Base-by-base conservation (phyloP, 2,113 vertebrate species). In the Steatornis caripensis region DNA sequence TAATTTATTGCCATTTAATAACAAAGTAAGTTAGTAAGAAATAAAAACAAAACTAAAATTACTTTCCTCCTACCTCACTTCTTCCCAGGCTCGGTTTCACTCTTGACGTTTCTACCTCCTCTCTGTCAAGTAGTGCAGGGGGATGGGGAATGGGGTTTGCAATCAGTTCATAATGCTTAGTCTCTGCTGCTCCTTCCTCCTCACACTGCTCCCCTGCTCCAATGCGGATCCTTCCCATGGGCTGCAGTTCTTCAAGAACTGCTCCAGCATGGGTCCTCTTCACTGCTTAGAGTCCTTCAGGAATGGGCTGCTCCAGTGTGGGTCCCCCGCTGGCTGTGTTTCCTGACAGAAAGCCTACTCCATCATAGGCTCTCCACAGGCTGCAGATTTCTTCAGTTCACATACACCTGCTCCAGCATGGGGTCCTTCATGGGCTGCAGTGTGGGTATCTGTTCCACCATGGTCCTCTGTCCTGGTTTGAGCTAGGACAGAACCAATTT, bases 201-300 rank as follows among this genome's bases (percentile, higher is more conserved):
- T 80, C 32, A 32, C 1, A 1, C 17, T 64, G 26, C 64, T 77
- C 15, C 8, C 3, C 13, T 69, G 8, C 6, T 64, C 19, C 32
- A 64, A 2, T 0, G 4, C 17, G 15, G 1, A 5, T 66, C 23
- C 24, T 60, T 58, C 24, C 20, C 37, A 74, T 0, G 1, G 45
- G 20, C 16, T 74, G 13, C 7, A 39, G 34, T 66, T 51, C 72
- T 84, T 65, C 24, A 57, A 21, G 21, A 62, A 48, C 41, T 62
- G 14, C 5, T 70, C 9, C 20, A 39, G 39, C 27, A 2, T 34
- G 4, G 7, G 2, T 65, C 23, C 24, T 70, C 41, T 64, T 36
- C 3, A 2, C 3, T 6, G 26, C 4, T 1, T 53, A 11, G 8
- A 32, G 23, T 22, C 20, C 64, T 68, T 78, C 49, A 65, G 39